Base-by-base conservation (phyloP, 2,888 invertebrate genomes). In the Heliconius cydno region DNA sequence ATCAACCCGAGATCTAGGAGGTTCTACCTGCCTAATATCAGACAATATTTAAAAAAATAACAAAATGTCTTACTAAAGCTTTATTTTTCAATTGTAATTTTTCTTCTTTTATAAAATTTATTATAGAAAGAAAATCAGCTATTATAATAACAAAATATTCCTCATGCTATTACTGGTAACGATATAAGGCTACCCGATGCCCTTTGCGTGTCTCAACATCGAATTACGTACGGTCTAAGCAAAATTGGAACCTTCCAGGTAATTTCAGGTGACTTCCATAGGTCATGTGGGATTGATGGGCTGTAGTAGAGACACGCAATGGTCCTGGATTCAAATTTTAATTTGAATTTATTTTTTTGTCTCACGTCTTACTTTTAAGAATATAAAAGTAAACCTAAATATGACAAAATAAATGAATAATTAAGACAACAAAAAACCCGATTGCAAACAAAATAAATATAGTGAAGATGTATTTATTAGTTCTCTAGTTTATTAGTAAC, bases 171-270 rank as follows among this genome's bases (percentile, higher is more conserved):
- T 19, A 66, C 73, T 73, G n/a, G 75, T 73, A 73, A 52, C 46
- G n/a, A 38, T 46, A 74, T 75, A 78, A 79, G 57, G 75, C 65
- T 52, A 80, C 67, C 25, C 68, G 65, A 82, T 83, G 83, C 80
- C 86, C 85, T 86, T 86, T 86, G 84, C 86, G 86, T 86, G 86
- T 83, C 79, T 78, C 82, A 79, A 84, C 81, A 76, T 81, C 78
- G 80, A 80, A 84, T 81, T 81, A 83, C 79, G 70, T 73, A 74
- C 75, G 78, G 67, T 78, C 75, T 76, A 52, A 76, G 76, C 57
- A 76, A 78, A 80, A 83, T 80, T 80, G 80, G 78, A 46, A 57
- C 63, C 78, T 57, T 70, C n/a, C n/a, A 34, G 60, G 60, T 25
- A 38, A 34, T 73, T 38, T 73, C 15, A 15, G 38, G 25, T 30